Evolutionary conservation across 1,140 invertebrate species (phyloP).

Genomic region (Pseudomyrmex dendroicus): DNA sequence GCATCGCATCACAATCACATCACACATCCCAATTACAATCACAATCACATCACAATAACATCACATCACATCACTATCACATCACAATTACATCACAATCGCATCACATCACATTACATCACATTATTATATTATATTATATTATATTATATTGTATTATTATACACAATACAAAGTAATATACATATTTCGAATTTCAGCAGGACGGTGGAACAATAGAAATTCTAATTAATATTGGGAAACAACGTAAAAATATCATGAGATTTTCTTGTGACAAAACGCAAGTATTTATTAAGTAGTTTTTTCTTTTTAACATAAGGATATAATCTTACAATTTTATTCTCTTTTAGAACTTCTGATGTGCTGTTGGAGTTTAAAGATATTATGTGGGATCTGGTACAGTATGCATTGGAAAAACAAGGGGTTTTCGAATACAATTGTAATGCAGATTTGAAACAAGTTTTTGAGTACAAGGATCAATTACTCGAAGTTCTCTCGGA

Average conservation of each 20-base stretch:
- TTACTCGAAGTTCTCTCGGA: conserved; percentile 35
- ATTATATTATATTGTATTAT: not conserved
- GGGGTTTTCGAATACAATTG: not conserved
- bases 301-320: not conserved
- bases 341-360: conserved; percentile 81
- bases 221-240: conserved; percentile 73
- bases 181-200: conserved; percentile 26
- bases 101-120: too few species aligned
- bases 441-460: not conserved
- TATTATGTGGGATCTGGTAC: conserved; percentile 84
- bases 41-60: too few species aligned
- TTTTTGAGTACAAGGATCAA: conserved; percentile 19
- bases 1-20: too few species aligned
- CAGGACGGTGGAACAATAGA: not conserved
- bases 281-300: conserved; percentile 76
- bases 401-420: conserved; percentile 85
- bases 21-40: too few species aligned
- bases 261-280: conserved; percentile 79
- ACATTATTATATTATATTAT: not conserved
- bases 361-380: conserved; percentile 83
- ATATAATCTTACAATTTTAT: conserved; percentile 51
- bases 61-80: too few species aligned
- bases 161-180: not conserved
- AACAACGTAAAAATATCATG: conserved; percentile 74
- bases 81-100: too few species aligned